Conservation (phyloP, 2,888 invertebrate species). For the Tortrix viridana region DNA sequence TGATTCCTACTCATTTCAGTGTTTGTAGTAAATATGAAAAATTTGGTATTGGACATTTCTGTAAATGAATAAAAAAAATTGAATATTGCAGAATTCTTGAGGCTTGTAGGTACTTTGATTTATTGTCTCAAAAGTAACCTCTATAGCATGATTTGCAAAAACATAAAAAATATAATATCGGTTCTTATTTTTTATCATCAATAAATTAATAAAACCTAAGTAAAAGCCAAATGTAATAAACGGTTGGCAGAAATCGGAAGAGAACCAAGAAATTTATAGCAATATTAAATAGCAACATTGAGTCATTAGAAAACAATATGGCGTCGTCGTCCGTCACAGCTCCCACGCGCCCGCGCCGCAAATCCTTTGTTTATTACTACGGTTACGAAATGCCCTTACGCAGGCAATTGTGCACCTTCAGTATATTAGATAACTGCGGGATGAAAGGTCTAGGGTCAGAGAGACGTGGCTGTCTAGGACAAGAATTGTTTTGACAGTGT, state of each 20-base stretch:
- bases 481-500: too few species aligned
- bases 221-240: not conserved
- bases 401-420: conserved; percentile 17
- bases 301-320: conserved; percentile 80
- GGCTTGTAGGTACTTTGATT: too few species aligned
- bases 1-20: too few species aligned
- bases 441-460: conserved; percentile 17
- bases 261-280: not conserved
- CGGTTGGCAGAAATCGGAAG: not conserved
- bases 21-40: too few species aligned
- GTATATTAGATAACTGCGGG: conserved; percentile 12
- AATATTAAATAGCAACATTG: conserved; percentile 51
- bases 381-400: conserved; percentile 38
- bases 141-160: too few species aligned
- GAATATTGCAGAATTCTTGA: too few species aligned
- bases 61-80: too few species aligned
- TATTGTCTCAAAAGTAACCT: too few species aligned
- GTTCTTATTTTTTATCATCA: too few species aligned
- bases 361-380: conserved; percentile 70
- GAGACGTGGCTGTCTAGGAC: not conserved
- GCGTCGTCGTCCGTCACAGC: conserved; percentile 67
- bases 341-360: conserved; percentile 74
- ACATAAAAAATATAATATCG: too few species aligned
- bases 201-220: too few species aligned
- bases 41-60: too few species aligned